Evolutionary conservation across 2,888 invertebrate genomes (phyloP), one percentile per base, ranked within the genome.

Genomic region (Conops quadrifasciatus): DNA sequence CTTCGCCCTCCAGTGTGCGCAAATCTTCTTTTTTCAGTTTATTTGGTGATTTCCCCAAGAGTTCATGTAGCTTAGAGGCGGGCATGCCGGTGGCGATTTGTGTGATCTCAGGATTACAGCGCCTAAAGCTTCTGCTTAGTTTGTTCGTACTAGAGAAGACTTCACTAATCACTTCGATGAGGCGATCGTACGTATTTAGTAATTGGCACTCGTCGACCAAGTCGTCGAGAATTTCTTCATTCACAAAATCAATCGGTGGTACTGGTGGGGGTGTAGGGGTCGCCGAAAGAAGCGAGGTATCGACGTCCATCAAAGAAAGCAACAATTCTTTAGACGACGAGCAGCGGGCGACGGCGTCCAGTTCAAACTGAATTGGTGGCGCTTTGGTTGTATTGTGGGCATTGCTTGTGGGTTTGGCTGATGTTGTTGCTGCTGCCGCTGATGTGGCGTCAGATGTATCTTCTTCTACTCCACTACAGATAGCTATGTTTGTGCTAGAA

Each of bases 101-200:
- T 71, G 88, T 87, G 15, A 88, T 82, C 70, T 88, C 85, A 7
- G 87, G 87, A 30, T 88, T 82, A 2, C 77, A 77, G 15, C 77
- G 78, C 11, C 79, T 87, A 88, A 96, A 93, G 88, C 93, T 94
- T 78, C 90, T 88, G 63, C 93, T 90, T 67, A 96, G 85, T 73
- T 91, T 88, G 74, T 91, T 90, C 56, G 91, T 89, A 74, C 87
- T 88, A 43, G 89, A 89, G 85, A 93, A 96, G 0, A 95, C 92
- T 83, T 92, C 91, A 0, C 93, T 93, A 45, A 96, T 85, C 16
- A 92, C 92, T 70, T 92, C 88, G 74, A 93, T 92, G 59, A 96
- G 86, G 13, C 91, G 89, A 60, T 93, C 90, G 80, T 92, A 93
- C n/a, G 69, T 74, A 75, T 91, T 88, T 56, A 88, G 89, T 73